These are phyloP conservation scores for Apotomis capreana DNA, from an alignment of 2,888 invertebrate genomes.

Conservation along the genomic window DNA sequence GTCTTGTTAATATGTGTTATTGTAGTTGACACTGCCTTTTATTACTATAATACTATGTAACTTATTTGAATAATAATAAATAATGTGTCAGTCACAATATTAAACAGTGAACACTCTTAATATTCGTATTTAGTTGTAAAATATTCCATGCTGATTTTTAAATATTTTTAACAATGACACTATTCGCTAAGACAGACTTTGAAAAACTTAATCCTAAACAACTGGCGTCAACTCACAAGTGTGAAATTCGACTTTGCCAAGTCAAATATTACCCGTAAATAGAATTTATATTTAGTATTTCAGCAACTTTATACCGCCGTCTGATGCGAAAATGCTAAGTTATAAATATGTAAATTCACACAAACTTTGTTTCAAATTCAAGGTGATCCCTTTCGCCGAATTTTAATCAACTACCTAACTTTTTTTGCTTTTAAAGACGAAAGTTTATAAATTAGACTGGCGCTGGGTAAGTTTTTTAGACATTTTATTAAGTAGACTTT, in stretches of 20 bases:
- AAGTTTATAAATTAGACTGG: constrained; percentile 17
- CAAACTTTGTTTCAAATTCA: constrained; percentile 34
- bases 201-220: not conserved
- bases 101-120: too few relatives aligned
- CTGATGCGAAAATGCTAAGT: constrained; percentile 23
- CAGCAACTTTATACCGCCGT: constrained; percentile 10
- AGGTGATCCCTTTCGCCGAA: constrained; percentile 37
- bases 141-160: too few relatives aligned
- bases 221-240: not conserved
- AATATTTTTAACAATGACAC: too few relatives aligned
- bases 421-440: constrained; percentile 28
- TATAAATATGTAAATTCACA: constrained; percentile 31
- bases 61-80: too few relatives aligned
- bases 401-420: constrained; percentile 33
- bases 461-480: not conserved
- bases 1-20: too few relatives aligned
- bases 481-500: not conserved
- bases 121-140: too few relatives aligned
- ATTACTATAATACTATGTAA: too few relatives aligned
- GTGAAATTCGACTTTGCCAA: not conserved
- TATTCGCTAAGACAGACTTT: not conserved
- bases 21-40: too few relatives aligned
- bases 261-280: not conserved
- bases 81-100: too few relatives aligned
- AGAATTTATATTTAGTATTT: not conserved